phyloP scores from a whole-genome alignment of 2,888 invertebrate genomes.

The Camponotus fellah region DNA sequence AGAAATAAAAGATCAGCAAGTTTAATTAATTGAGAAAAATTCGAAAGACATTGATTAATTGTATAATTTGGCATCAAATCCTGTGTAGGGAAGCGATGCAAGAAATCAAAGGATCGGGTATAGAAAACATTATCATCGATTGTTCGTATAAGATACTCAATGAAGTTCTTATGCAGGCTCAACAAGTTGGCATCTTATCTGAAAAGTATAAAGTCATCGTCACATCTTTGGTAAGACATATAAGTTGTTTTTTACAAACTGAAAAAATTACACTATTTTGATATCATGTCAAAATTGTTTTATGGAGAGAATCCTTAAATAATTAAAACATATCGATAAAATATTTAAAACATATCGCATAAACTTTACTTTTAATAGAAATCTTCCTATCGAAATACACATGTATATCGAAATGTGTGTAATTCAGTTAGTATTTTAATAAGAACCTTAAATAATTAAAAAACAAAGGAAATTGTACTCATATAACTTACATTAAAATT shows the following conservation, averaged over 20 bases:
- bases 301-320: background rate
- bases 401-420: background rate
- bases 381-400: background rate
- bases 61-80: conserved; percentile 43
- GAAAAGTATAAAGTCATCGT: conserved; percentile 93
- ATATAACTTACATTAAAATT: too few species aligned
- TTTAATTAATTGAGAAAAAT: conserved; percentile 2
- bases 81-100: conserved; percentile 89
- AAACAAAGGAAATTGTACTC: too few species aligned
- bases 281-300: background rate
- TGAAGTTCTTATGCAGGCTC: conserved; percentile 90
- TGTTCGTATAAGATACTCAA: conserved; percentile 89
- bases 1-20: background rate
- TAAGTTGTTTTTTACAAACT: background rate
- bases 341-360: too few species aligned
- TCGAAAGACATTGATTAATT: conserved; percentile 29
- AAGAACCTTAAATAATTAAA: too few species aligned
- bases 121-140: conserved; percentile 91
- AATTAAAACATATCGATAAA: background rate
- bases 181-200: conserved; percentile 95
- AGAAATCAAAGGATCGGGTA: conserved; percentile 90
- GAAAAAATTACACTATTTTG: background rate
- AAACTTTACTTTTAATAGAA: background rate
- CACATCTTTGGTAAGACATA: conserved; percentile 88
- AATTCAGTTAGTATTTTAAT: background rate